Conservation (phyloP, 2,797 vertebrate species). For the Potorous gilbertii region DNA sequence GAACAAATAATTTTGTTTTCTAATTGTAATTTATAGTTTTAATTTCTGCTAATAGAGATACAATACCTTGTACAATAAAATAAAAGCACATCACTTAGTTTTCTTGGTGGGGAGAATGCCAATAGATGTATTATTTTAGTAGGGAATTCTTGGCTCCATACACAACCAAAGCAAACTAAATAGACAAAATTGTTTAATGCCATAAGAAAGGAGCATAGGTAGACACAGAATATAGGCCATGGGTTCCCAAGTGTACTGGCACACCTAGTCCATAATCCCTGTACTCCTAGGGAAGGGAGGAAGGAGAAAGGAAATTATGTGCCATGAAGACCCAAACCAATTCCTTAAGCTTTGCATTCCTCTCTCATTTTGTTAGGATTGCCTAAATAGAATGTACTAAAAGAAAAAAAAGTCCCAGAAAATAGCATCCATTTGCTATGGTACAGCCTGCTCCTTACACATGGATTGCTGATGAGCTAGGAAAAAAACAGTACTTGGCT, state of each 20-base stretch:
- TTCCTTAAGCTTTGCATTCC: constrained; percentile 51
- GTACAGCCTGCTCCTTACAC: constrained; percentile 49
- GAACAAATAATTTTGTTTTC: constrained; percentile 68
- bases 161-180: constrained; percentile 41
- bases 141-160: constrained; percentile 51
- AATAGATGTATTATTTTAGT: constrained; percentile 49
- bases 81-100: constrained; percentile 65
- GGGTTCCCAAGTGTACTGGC: not conserved
- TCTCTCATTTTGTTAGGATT: constrained; percentile 52
- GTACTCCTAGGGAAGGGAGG: not conserved
- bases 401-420: constrained; percentile 48
- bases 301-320: constrained; percentile 16
- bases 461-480: constrained; percentile 12
- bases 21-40: constrained; percentile 69
- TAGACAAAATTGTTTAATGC: constrained; percentile 30
- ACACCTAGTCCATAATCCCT: not conserved
- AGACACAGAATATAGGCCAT: not conserved
- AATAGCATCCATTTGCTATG: not conserved
- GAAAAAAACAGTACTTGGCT: constrained; percentile 46
- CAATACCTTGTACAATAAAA: constrained; percentile 58
- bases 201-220: not conserved
- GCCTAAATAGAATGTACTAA: constrained; percentile 49
- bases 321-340: constrained; percentile 62
- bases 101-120: constrained; percentile 47
- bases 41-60: constrained; percentile 64